Evolutionary conservation across 2,888 invertebrate genomes (phyloP).

Genomic region (Lypha dubia): DNA sequence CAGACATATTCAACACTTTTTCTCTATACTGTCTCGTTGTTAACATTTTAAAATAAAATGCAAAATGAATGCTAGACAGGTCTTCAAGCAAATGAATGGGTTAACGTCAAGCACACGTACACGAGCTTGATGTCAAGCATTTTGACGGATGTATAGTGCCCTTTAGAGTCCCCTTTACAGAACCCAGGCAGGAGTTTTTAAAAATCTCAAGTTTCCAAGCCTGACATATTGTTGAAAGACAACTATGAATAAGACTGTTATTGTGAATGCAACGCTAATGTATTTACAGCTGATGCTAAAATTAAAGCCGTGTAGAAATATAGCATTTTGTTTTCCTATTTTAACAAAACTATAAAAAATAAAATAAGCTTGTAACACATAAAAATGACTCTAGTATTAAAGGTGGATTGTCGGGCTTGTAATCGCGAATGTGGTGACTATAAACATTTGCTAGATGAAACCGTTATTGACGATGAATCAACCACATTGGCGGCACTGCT

Average conservation of each 20-base stretch:
- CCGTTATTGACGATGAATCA: slow-evolving; percentile 77
- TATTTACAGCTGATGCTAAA: slow-evolving; percentile 31
- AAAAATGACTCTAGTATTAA: slow-evolving; percentile 65
- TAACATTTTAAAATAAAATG: too few species aligned
- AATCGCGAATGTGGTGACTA: slow-evolving; percentile 75
- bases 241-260: slow-evolving; percentile 13
- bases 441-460: slow-evolving; percentile 76
- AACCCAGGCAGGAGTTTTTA: too few species aligned
- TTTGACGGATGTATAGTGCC: too few species aligned
- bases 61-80: too few species aligned
- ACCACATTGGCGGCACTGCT: slow-evolving; percentile 80
- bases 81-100: too few species aligned
- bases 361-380: background rate
- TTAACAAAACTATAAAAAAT: slow-evolving; percentile 9
- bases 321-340: slow-evolving; percentile 11
- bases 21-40: too few species aligned
- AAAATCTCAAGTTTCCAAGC: too few species aligned
- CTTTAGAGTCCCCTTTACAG: too few species aligned
- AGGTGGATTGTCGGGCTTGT: slow-evolving; percentile 80
- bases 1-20: too few species aligned
- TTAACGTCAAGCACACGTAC: too few species aligned
- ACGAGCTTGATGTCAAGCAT: too few species aligned
- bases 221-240: background rate
- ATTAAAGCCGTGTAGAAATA: slow-evolving; percentile 29
- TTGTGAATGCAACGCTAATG: slow-evolving; percentile 26